A percentile compares a stretch with the other conserved stretches of the same genome.
These are phyloP conservation scores for Orthosia cruda DNA, from an alignment of 2,888 invertebrate species.

Conservation along the genomic window DNA sequence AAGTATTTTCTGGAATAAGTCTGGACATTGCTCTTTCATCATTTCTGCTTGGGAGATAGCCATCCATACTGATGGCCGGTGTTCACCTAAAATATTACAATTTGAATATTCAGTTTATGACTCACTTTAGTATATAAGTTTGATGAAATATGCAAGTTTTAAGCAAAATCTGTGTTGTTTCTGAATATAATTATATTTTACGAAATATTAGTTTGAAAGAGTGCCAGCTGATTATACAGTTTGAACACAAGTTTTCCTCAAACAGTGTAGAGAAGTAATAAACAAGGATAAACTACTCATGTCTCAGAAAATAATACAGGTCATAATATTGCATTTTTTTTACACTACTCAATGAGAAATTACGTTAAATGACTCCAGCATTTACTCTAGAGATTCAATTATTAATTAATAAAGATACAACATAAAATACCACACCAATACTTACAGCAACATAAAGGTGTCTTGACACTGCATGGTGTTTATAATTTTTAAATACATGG, in stretches of 20 bases:
- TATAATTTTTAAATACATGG: constrained; percentile 31
- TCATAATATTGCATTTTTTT: background rate
- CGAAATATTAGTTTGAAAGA: background rate
- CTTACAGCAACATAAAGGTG: background rate
- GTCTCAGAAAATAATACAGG: background rate
- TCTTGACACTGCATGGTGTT: constrained; percentile 42
- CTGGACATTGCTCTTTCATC: constrained; percentile 92
- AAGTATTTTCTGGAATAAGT: constrained; percentile 94
- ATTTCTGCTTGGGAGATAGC: constrained; percentile 95
- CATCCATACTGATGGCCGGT: constrained; percentile 96
- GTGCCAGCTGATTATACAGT: background rate
- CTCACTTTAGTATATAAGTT: constrained; percentile 10
- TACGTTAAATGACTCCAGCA: background rate
- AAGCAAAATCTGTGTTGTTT: background rate
- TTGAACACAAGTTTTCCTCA: constrained; percentile 15
- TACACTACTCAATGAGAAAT: background rate
- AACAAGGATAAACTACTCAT: background rate
- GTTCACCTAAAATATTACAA: constrained; percentile 85
- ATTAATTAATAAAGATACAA: background rate
- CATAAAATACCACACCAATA: constrained; percentile 9
- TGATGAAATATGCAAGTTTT: background rate
- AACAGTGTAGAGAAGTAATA: background rate
- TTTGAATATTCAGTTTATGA: background rate
- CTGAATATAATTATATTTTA: background rate
- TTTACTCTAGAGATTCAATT: background rate